Conservation (phyloP, 2,888 invertebrate genomes). For the Chironomus riparius region DNA sequence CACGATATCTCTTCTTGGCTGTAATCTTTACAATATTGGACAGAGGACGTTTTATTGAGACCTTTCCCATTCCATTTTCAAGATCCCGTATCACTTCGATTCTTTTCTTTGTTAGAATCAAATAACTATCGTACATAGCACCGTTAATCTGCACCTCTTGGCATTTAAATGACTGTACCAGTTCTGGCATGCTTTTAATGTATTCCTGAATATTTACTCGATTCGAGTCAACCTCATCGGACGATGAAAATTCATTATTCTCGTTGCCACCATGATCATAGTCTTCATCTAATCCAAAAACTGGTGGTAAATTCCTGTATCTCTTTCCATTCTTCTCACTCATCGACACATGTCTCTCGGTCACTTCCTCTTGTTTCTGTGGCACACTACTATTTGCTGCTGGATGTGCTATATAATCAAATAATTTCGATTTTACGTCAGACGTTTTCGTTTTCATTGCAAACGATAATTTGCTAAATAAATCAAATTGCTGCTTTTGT, state of each 20-base stretch:
- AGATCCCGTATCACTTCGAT: conserved; percentile 77
- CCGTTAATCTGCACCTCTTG: conserved; percentile 74
- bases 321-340: conserved; percentile 76
- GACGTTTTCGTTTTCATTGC: conserved; percentile 86
- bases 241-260: not conserved
- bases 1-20: conserved; percentile 88
- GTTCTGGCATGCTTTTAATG: conserved; percentile 67
- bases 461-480: conserved; percentile 74
- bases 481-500: conserved; percentile 48
- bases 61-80: conserved; percentile 68
- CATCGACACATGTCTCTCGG: conserved; percentile 43
- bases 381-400: conserved; percentile 42
- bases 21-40: conserved; percentile 94
- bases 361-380: conserved; percentile 28
- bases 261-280: conserved; percentile 47
- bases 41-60: conserved; percentile 79
- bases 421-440: conserved; percentile 82
- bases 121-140: conserved; percentile 76
- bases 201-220: conserved; percentile 71
- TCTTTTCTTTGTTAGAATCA: conserved; percentile 78
- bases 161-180: conserved; percentile 80
- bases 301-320: conserved; percentile 82
- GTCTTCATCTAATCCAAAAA: conserved; percentile 92
- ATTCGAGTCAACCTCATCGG: conserved; percentile 49
- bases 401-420: conserved; percentile 90